Conservation (phyloP, 1,140 invertebrate genomes). For the Drosophila oshimai region DNA sequence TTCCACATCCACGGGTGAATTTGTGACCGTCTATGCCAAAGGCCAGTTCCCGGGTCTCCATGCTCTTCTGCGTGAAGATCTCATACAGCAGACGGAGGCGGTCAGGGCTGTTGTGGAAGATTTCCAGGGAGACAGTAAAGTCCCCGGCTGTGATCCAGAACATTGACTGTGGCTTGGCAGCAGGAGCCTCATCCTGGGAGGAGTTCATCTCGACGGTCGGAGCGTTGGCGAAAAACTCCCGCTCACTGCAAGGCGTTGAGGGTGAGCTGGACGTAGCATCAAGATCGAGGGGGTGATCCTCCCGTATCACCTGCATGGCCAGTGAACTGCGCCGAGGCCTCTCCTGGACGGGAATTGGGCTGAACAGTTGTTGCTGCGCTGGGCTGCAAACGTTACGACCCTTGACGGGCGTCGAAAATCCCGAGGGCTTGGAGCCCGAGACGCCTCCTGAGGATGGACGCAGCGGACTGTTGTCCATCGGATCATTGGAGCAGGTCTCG, state of each 20-base stretch:
- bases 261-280: constrained; percentile 23
- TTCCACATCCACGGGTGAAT: constrained; percentile 9
- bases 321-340: constrained; percentile 64
- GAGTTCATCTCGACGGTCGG: constrained; percentile 61
- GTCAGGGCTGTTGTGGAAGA: constrained; percentile 49
- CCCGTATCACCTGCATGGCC: constrained; percentile 73
- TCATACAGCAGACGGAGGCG: constrained; percentile 64
- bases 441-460: constrained; percentile 16
- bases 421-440: constrained; percentile 22
- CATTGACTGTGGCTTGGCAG: constrained; percentile 30
- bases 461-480: constrained; percentile 62
- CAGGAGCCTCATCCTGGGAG: constrained; percentile 20
- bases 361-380: constrained; percentile 55
- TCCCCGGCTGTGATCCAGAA: constrained; percentile 70
- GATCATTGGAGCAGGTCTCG: constrained; percentile 73
- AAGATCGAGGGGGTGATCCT: constrained; percentile 69
- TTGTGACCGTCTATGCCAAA: constrained; percentile 76
- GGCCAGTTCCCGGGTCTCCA: constrained; percentile 60
- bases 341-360: constrained; percentile 52
- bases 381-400: constrained; percentile 2
- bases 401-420: constrained; percentile 70
- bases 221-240: constrained; percentile 68
- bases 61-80: constrained; percentile 71
- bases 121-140: constrained; percentile 59
- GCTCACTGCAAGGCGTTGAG: constrained; percentile 47